phyloP scores from a whole-genome alignment of 2,888 invertebrate species.

The Pseudeuparius sepicola region DNA sequence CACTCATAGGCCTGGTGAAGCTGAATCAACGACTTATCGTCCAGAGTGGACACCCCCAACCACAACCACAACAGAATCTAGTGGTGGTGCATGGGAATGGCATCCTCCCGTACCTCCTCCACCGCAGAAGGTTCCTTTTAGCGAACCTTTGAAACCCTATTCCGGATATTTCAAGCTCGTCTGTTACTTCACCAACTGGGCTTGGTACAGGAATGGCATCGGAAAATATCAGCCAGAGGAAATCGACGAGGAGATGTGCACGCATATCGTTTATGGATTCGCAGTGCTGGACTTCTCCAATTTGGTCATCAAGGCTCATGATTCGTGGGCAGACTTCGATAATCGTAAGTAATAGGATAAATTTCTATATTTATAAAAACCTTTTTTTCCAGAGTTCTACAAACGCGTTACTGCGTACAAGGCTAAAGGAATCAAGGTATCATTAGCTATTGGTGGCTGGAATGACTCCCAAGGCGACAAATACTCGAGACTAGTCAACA shows the following conservation, averaged over 20 bases:
- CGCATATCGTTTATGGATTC: conserved; percentile 88
- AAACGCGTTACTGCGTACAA: conserved; percentile 72
- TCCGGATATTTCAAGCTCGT: conserved; percentile 70
- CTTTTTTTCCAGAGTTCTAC: conserved; percentile 57
- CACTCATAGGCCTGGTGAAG: not conserved
- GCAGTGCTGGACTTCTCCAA: conserved; percentile 80
- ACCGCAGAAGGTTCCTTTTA: conserved; percentile 36
- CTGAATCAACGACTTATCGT: conserved; percentile 15
- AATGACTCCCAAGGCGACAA: conserved; percentile 87
- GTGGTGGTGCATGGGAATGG: conserved; percentile 28
- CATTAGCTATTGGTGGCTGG: conserved; percentile 90
- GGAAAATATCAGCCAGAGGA: conserved; percentile 80
- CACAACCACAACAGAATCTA: conserved; percentile 18
- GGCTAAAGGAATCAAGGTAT: conserved; percentile 70
- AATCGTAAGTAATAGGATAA: conserved; percentile 51
- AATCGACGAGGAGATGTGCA: conserved; percentile 78
- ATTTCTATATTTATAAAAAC: conserved; percentile 3
- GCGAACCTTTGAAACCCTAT: conserved; percentile 42
- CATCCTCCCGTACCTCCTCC: conserved; percentile 32
- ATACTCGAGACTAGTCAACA: conserved; percentile 75
- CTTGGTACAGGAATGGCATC: conserved; percentile 75
- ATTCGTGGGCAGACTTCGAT: conserved; percentile 84
- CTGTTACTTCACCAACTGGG: conserved; percentile 91
- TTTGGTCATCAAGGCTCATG: conserved; percentile 69
- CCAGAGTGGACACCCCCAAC: conserved; percentile 23